Base-by-base conservation (phyloP, 92 coral and sea anemone genomes). In the Parazoanthus darwini region DNA sequence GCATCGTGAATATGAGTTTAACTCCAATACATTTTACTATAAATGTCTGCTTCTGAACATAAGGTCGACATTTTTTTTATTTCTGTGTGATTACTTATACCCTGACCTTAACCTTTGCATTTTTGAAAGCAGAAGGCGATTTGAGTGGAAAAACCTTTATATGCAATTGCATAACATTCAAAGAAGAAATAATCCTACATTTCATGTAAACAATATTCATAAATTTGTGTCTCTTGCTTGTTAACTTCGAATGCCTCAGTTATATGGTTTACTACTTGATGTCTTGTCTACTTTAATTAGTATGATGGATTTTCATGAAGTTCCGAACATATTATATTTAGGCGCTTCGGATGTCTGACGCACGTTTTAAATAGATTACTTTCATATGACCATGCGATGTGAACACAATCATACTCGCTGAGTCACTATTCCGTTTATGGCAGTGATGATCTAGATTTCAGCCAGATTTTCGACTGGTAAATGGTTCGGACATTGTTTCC, bases 51-150 rank as follows among this genome's bases (percentile, higher is more conserved):
- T 33, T 9, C 14, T 58, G 13, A 58, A 35, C 46, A 80, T 18
- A 18, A 56, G 85, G 72, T 58, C 11, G 37, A 58, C 68, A 36
- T 80, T 59, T 56, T 80, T 80, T 79, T 80, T 2, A 58, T 46
- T 18, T 80, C 85, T 23, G 23, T 38, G 23, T 18, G 77, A 73
- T 26, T 33, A 9, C 58, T 8, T 36, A 3, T 20, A 25, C 22
- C 26, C n/a, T 63, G 70, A 63, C 70, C 73, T 29, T 79, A 80
- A 80, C 70, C n/a, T 63, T 63, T 63, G 26, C 6, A 54, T 11
- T 54, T 15, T 11, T 54, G 59, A 54, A 54, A 54, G 59, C 20
- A 54, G 70, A 63, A 63, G 7, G 8, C 70, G 70, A 63, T 7
- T 20, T 9, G 6, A 22, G 25, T 63, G 8, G 70, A 63, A 23